Percentiles rank a stretch among this genome's conserved stretches.
Conservation (phyloP, 2,797 vertebrate species). For the Hephaestus fuliginosus region DNA sequence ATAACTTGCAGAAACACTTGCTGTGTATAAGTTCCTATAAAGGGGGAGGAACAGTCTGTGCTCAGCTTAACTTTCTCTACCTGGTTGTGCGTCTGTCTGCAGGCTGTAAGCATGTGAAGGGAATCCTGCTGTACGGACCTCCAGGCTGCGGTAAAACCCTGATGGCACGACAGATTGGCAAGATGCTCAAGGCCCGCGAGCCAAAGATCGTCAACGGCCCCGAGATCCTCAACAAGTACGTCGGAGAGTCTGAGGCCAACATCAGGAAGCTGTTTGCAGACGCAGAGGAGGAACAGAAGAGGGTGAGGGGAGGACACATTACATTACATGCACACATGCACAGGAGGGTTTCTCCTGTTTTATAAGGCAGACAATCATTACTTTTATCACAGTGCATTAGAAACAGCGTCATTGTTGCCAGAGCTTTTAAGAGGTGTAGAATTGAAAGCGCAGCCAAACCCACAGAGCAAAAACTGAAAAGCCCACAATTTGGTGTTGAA, state of each 20-base stretch:
- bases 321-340: not conserved
- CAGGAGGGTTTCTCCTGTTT: not conserved
- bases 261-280: conserved; percentile 97
- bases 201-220: conserved; percentile 98
- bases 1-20: not conserved
- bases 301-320: conserved; percentile 83
- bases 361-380: not conserved
- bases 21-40: not conserved
- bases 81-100: conserved; percentile 37
- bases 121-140: conserved; percentile 95
- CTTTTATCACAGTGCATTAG: not conserved
- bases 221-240: conserved; percentile 97
- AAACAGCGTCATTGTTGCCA: not conserved
- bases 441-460: not conserved
- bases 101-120: conserved; percentile 98
- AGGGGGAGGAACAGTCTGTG: not conserved
- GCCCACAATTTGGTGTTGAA: not conserved
- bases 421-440: not conserved
- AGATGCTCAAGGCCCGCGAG: conserved; percentile 98
- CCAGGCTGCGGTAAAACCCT: conserved; percentile 97
- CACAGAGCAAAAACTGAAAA: not conserved
- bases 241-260: conserved; percentile 97
- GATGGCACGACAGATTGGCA: conserved; percentile 97
- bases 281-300: conserved; percentile 96
- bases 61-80: conserved; percentile 2